Base-by-base conservation (phyloP, 2,888 invertebrate genomes). In the Idaea aversata region DNA sequence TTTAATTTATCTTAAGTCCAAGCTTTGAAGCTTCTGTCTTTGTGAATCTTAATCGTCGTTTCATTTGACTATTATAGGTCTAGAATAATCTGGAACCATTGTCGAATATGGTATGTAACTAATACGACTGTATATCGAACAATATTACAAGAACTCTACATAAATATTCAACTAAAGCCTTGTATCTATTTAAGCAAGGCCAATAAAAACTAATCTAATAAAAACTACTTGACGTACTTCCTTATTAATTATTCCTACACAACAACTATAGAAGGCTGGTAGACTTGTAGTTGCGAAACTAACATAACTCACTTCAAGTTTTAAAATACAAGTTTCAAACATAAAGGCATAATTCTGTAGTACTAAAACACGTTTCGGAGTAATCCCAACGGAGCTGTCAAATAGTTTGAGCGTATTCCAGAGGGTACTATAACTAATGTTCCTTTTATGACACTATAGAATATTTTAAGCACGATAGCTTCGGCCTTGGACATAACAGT, bases 391-490 rank as follows among this genome's bases (percentile, higher is more conserved):
- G 64, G 72, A 35, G 68, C 63, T 65, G 66, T 74, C 73, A 70
- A 75, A 72, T 70, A 70, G 71, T 68, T 62, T 68, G 74, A 71
- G 70, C 74, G 65, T 70, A 75, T 76, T 82, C 88, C 83, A 71
- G 57, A 61, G 83, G 73, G 86, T 71, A 74, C 74, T 85, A 82
- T 90, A 88, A 85, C 80, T 90, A 83, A 86, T 77, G 75, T 79
- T 78, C 78, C 81, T 88, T 90, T 88, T 90, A 90, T 88, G 87
- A 86, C 83, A 85, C 83, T 84, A 83, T 87, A 82, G 87, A 89
- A 90, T 90, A 89, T 88, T 88, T 88, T 87, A 87, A 89, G 84
- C 85, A 85, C 86, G 86, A 47, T 47, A 47, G 47, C 47, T 47
- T 10, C 47, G 47, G 47, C 47, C 47, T 47, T 47, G 47, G 47